These are phyloP conservation scores for Microcebus jonahi DNA, from an alignment of 2,113 vertebrate genomes.

Conservation along the genomic window DNA sequence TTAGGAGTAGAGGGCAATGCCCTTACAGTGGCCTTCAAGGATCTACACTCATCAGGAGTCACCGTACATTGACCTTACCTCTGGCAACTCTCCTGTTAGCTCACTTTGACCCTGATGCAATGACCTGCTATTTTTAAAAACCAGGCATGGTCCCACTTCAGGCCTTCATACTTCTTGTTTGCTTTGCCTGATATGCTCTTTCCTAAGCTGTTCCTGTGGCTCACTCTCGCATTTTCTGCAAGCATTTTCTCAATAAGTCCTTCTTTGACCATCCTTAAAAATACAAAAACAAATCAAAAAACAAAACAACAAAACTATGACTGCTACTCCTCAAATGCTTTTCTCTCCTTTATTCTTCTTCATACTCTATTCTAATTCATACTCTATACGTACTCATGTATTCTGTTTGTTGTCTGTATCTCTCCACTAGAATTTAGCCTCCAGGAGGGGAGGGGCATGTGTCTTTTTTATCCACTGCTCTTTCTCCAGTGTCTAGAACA, in stretches of 20 bases:
- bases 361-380: too few relatives aligned
- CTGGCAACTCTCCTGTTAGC: background rate
- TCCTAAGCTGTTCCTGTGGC: too few relatives aligned
- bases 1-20: background rate
- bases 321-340: background rate
- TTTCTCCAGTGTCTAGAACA: background rate
- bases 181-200: background rate
- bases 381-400: too few relatives aligned
- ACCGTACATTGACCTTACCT: fast-evolving
- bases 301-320: background rate
- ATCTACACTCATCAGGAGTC: fast-evolving
- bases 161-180: background rate
- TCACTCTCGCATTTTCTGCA: background rate
- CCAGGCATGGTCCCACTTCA: background rate
- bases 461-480: background rate
- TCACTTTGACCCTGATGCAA: background rate
- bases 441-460: background rate
- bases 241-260: background rate
- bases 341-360: background rate
- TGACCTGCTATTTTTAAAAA: background rate
- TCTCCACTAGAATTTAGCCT: background rate
- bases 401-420: background rate
- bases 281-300: background rate
- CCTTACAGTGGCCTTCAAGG: background rate
- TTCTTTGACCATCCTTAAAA: background rate